phyloP scores from a whole-genome alignment of 2,888 invertebrate genomes.

The Ernsta delagoae region DNA sequence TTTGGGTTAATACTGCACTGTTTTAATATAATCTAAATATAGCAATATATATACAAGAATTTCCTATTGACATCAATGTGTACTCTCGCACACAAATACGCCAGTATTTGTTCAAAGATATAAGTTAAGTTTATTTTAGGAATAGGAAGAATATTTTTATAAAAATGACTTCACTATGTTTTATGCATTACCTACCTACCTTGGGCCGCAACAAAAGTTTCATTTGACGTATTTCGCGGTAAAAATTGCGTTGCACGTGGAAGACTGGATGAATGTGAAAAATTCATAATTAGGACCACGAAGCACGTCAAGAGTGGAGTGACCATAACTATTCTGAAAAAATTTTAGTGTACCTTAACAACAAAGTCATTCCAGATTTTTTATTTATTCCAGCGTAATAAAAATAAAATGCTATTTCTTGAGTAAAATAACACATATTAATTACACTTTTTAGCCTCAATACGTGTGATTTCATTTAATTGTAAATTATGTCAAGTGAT shows the following conservation, averaged over 20 bases:
- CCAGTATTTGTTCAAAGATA: slow-evolving; percentile 5
- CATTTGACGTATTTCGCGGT: slow-evolving; percentile 9
- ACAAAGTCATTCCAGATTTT: too few species aligned
- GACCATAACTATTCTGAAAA: background rate
- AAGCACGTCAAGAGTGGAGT: background rate
- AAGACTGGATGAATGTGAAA: background rate
- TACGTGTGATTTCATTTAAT: too few species aligned
- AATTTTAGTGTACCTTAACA: too few species aligned
- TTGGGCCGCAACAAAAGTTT: slow-evolving; percentile 4
- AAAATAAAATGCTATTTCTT: too few species aligned
- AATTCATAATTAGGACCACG: background rate
- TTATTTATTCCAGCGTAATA: too few species aligned
- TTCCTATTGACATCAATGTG: background rate
- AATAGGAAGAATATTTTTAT: slow-evolving; percentile 2
- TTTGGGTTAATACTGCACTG: too few species aligned
- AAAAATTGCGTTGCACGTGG: background rate
- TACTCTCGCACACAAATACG: slow-evolving; percentile 10
- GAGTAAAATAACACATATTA: too few species aligned
- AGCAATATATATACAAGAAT: background rate
- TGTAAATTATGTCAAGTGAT: too few species aligned
- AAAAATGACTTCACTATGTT: slow-evolving; percentile 11
- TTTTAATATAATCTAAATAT: too few species aligned
- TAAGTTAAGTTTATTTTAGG: background rate
- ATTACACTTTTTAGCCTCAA: too few species aligned
- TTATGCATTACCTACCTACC: slow-evolving; percentile 17